Base-by-base conservation (phyloP, 64 coral and sea anemone species). In the Montipora sp. region DNA sequence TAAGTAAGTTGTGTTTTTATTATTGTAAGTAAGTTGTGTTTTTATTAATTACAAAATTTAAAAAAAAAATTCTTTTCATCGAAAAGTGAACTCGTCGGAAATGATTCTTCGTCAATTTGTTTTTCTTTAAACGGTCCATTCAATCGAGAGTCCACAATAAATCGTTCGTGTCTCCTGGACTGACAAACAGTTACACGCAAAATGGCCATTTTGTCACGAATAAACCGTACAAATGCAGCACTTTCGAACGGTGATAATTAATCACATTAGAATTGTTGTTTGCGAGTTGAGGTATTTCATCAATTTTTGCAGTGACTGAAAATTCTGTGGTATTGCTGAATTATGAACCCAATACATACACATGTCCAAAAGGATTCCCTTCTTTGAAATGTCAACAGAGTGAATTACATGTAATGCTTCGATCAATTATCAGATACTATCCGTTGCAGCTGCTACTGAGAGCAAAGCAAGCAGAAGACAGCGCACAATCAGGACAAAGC, bases 351-450 rank as follows among this genome's bases (percentile, higher is more conserved):
- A 63, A 3, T 71, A 2, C 4, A 5, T 21, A 23, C 10, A 16
- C 18, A 71, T 71, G n/a, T 69, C 47, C 61, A n/a, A 13, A 21
- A 68, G 44, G 81, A 67, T 67, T 84, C 61, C n/a, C 61, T 36
- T 43, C 36, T 84, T 84, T 11, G 11, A 47, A 67, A 69, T 84
- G 81, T 84, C 59, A 84, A 85, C 82, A 85, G 47, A 85, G 15
- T 85, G 82, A 48, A 71, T 85, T 85, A 55, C 51, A 55, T 55
- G 51, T 55, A 85, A 67, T 85, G 82, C 65, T 69, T 71, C 71
- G 8, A 85, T 85, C 82, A 85, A 85, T 85, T 85, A 85, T 85
- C 61, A 47, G 61, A 85, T 71, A 27, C 60, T 85, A 71, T 85
- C 48, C 65, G 61, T 85, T 85, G 65, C 82, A 85, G 82, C 82